Percentiles rank a stretch among this genome's conserved stretches.
phyloP scores from a whole-genome alignment of 2,113 vertebrate species.

The Manacus vitellinus region DNA sequence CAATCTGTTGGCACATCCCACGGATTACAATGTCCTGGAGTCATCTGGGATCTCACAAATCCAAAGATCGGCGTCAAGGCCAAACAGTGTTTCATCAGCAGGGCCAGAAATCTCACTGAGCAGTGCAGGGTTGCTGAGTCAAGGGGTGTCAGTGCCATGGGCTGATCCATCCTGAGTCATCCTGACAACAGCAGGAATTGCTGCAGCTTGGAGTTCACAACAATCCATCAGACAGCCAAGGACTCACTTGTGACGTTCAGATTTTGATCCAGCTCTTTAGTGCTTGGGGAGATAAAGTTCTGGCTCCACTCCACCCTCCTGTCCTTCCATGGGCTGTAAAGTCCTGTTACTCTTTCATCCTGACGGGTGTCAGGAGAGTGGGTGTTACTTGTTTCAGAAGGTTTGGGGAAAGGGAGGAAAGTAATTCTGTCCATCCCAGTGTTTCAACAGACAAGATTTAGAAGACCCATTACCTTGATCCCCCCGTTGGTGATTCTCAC shows the following conservation, averaged over 20 bases:
- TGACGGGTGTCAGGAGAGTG: fast-evolving
- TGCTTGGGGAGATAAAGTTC: not conserved
- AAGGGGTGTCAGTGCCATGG: not conserved
- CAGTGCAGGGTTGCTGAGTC: not conserved
- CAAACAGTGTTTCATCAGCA: not conserved
- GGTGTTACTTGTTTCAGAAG: not conserved
- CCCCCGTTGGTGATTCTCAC: not conserved
- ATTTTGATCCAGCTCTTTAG: not conserved
- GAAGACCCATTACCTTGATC: not conserved
- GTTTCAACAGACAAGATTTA: not conserved
- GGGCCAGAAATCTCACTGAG: not conserved
- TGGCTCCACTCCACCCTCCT: not conserved
- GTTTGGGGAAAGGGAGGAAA: not conserved
- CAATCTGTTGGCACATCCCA: not conserved
- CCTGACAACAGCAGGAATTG: not conserved
- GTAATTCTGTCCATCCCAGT: not conserved
- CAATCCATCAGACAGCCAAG: not conserved
- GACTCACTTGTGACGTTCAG: not conserved
- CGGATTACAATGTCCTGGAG: not conserved
- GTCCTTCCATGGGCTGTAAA: not conserved
- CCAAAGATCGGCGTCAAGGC: not conserved
- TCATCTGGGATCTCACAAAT: not conserved
- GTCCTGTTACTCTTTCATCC: fast-evolving
- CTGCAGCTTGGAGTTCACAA: not conserved
- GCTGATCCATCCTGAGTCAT: not conserved